These are phyloP conservation scores for Buphagus erythrorhynchus DNA, from an alignment of 2,797 vertebrate genomes.

Conservation along the genomic window DNA sequence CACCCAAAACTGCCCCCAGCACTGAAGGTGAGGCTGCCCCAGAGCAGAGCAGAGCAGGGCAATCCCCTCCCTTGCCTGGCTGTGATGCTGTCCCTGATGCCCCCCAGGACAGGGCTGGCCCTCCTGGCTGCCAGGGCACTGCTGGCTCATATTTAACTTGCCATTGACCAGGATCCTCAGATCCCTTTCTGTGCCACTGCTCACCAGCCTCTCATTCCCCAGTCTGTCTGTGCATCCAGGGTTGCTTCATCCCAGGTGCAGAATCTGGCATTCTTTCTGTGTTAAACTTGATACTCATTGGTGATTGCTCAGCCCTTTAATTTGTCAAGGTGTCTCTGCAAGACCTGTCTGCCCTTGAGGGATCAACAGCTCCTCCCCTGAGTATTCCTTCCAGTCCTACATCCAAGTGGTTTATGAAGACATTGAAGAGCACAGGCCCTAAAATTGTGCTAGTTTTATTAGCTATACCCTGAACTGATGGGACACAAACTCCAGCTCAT, in stretches of 20 bases:
- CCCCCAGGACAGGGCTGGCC: fast-evolving
- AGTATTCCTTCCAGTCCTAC: neutral
- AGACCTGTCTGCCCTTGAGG: neutral
- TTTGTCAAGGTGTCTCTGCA: neutral
- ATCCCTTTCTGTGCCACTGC: fast-evolving
- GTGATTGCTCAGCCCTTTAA: neutral
- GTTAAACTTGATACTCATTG: fast-evolving
- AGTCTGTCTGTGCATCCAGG: fast-evolving
- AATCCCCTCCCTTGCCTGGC: neutral
- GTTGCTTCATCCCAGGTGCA: fast-evolving
- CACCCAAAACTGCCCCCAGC: neutral
- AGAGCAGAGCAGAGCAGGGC: fast-evolving
- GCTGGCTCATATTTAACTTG: fast-evolving
- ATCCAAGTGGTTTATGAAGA: fast-evolving
- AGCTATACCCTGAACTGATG: neutral
- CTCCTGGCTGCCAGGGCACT: neutral
- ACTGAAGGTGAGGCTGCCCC: fast-evolving
- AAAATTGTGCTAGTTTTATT: neutral
- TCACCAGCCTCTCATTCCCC: neutral
- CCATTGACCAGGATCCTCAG: fast-evolving
- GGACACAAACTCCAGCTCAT: neutral
- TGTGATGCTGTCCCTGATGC: neutral
- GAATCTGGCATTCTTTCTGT: fast-evolving
- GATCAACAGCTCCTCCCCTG: neutral
- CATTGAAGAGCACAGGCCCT: too few relatives aligned